Conservation (phyloP, 2,888 invertebrate species). For the Neoitamus cyanurus region DNA sequence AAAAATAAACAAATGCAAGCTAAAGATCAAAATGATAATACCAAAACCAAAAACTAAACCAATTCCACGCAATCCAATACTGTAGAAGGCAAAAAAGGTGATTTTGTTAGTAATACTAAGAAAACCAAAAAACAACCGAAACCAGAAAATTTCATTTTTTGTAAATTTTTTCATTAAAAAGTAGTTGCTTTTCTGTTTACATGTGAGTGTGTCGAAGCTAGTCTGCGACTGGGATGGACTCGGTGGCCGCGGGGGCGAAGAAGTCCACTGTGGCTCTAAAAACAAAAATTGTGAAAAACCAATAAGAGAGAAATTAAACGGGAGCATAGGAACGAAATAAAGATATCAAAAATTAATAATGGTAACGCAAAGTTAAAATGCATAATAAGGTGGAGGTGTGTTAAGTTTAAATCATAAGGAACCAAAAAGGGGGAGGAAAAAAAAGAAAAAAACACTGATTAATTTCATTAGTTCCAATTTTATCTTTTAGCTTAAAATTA, state of each 20-base stretch:
- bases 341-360: constrained; percentile 55
- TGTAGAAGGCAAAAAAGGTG: background rate
- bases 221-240: constrained; percentile 68
- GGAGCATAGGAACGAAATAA: constrained; percentile 48
- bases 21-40: background rate
- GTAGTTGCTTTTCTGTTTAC: constrained; percentile 63
- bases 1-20: background rate
- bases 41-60: background rate
- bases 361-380: constrained; percentile 7
- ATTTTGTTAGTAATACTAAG: constrained; percentile 19
- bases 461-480: constrained; percentile 17
- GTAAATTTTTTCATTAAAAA: constrained; percentile 52
- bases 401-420: constrained; percentile 24
- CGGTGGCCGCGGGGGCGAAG: constrained; percentile 68
- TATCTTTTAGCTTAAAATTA: background rate
- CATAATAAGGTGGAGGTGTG: background rate
- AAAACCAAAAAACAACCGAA: background rate
- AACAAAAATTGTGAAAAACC: constrained; percentile 61
- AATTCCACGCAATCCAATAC: background rate
- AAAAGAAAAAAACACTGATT: constrained; percentile 25
- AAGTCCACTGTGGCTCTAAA: constrained; percentile 69
- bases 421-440: background rate
- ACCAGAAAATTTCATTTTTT: constrained; percentile 3
- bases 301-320: constrained; percentile 47
- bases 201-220: constrained; percentile 69